Conservation (phyloP, 2,113 vertebrate genomes). For the Hiodon tergisus region DNA sequence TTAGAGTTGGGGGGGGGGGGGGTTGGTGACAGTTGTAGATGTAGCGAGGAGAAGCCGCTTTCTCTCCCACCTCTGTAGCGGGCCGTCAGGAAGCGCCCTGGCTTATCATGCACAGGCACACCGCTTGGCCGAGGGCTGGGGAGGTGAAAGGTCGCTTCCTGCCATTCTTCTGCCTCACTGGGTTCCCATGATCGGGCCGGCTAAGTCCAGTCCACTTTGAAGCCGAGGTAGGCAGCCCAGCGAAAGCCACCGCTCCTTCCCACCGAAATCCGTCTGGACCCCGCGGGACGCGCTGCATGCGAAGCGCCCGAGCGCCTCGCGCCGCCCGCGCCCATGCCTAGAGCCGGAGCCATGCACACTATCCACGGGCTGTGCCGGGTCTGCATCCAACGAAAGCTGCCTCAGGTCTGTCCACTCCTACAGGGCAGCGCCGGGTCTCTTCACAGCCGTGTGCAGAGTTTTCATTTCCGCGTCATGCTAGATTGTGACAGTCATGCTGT, state of each 20-base stretch:
- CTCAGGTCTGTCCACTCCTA: constrained; percentile 64
- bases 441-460: background rate
- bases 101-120: constrained; percentile 77
- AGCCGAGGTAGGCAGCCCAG: constrained; percentile 16
- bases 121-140: constrained; percentile 59
- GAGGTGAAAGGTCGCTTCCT: constrained; percentile 81
- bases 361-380: constrained; percentile 79
- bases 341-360: constrained; percentile 72
- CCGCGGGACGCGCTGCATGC: constrained; percentile 39
- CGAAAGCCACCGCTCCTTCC: constrained; percentile 21
- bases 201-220: constrained; percentile 59
- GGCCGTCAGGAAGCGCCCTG: constrained; percentile 75
- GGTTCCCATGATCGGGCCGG: constrained; percentile 81
- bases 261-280: constrained; percentile 21
- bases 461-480: background rate
- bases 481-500: too few species aligned
- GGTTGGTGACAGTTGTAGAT: constrained; percentile 17
- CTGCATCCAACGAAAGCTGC: constrained; percentile 80
- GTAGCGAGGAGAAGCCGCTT: constrained; percentile 54
- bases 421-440: background rate
- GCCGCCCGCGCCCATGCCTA: constrained; percentile 14
- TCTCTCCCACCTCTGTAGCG: constrained; percentile 56
- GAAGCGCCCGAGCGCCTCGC: constrained; percentile 29
- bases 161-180: constrained; percentile 74
- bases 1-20: constrained; percentile 38